Evolutionary conservation across 2,797 vertebrate species (phyloP), one percentile per base, ranked within the genome.

Genomic region (Sphaeramia orbicularis): DNA sequence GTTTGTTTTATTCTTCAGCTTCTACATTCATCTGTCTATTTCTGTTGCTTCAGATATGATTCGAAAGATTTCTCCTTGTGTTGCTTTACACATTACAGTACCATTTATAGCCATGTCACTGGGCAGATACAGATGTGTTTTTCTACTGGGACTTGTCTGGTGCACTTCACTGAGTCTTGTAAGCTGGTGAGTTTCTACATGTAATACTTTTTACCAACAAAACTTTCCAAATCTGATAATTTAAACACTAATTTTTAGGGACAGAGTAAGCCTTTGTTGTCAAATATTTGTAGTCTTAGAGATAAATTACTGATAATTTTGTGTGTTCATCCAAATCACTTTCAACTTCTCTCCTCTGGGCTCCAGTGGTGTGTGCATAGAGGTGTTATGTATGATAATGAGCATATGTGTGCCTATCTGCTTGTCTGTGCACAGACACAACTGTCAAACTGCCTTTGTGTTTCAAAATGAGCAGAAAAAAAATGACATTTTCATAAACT

Each of bases 61-160:
- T 52, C 53, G 27, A 62, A 27, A 62, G 47, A 67, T 30, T 68
- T 15, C 40, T 66, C 48, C 54, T 52, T 62, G 43, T 16, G 32
- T 63, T 66, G 65, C 73, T 55, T 37, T 27, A 42, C 51, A 56
- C 51, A 19, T 49, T 53, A 27, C 16, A 5, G 16, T 49, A 24
- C 43, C 72, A 66, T 81, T 76, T 78, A 53, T 71, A 53, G 71
- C 65, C 3, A 41, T 32, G 38, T 71, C 57, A 64, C 65, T 24
- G 55, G 58, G 65, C 44, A 74, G 69, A 74, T 24, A 63, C 64
- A 53, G 71, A 52, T 67, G 57, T 57, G 43, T 43, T 55, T 52
- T 44, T 71, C 48, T 36, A 2, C 51, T 27, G 50, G 43, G 19
- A 57, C 47, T 19, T 40, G 40, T 56, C 40, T 69, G 57, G 58